Base-by-base conservation (phyloP, 2,888 invertebrate genomes). In the Acanthosoma haemorrhoidale region DNA sequence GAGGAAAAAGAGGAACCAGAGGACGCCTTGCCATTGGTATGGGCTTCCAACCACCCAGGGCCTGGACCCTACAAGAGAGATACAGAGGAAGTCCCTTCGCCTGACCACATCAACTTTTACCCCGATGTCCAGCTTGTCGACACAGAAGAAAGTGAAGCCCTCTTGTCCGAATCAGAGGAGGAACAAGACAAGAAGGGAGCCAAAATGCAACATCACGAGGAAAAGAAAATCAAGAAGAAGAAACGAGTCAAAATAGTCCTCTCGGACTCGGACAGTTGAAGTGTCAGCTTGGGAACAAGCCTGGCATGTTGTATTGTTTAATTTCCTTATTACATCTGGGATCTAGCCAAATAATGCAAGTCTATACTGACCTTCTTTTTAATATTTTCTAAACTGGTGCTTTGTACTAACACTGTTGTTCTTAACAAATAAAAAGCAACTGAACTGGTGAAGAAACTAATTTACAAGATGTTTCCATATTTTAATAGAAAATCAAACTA, bases 21-120 rank as follows among this genome's bases (percentile, higher is more conserved):
- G n/a, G 69, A 72, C 51, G 69, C 69, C 4, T 41, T 72, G 3
- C 70, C 70, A 3, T 31, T 72, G 21, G 66, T 61, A 0, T 60
- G 11, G 38, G 11, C 39, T 41, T 21, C 32, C n/a, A 59, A 68
- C n/a, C 59, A 68, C 15, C 68, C 41, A 2, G 31, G 32, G 2
- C 59, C 68, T 31, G 59, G 68, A n/a, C 38, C 58, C 16, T 59
- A 59, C 31, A n/a, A 38, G 5, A 31, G 16, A 6, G 31, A 29
- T 9, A 18, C n/a, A 6, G 6, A 11, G 4, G 15, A 31, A 8
- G 51, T 13, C 6, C 1, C n/a, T 31, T 39, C 51, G 11, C 43
- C 32, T 4, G 32, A 67, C 13, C 43, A 31, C 4, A 34, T 5
- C n/a, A 25, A 51, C 5, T 67, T 41, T 21, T 57, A 43, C 11